Evolutionary conservation across 2,888 invertebrate genomes (phyloP).

Genomic region (Drepana falcataria): DNA sequence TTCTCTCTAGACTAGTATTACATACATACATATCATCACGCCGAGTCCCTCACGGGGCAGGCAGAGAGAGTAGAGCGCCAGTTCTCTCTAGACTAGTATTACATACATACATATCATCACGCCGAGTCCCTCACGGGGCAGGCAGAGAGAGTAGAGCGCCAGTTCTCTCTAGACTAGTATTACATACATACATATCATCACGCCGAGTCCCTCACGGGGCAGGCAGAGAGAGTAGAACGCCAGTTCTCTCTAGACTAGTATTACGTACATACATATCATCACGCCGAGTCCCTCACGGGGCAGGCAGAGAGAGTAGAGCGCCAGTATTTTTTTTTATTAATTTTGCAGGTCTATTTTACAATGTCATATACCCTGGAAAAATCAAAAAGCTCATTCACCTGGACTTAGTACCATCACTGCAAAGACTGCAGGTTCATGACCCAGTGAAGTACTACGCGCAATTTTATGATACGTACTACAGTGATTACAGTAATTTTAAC

Average conservation of each 20-base stretch:
- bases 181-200: not conserved
- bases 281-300: too few relatives aligned
- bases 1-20: too few relatives aligned
- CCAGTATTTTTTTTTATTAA: not conserved
- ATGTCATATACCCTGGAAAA: slow-evolving; percentile 63
- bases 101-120: not conserved
- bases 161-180: not conserved
- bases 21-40: too few relatives aligned
- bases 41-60: too few relatives aligned
- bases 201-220: too few relatives aligned
- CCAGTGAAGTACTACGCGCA: slow-evolving; percentile 40
- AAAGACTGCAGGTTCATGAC: slow-evolving; percentile 30
- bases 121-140: too few relatives aligned
- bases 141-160: not conserved
- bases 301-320: not conserved
- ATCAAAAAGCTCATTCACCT: slow-evolving; percentile 60
- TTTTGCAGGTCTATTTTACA: slow-evolving; percentile 53
- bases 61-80: not conserved
- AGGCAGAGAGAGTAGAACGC: not conserved
- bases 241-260: not conserved
- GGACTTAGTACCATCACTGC: slow-evolving; percentile 42
- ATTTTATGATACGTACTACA: slow-evolving; percentile 49
- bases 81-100: not conserved
- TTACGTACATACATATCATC: not conserved
- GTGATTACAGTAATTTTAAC: slow-evolving; percentile 38